A percentile compares a stretch with the other conserved stretches of the same genome.
Conservation (phyloP, 2,797 vertebrate species). For the Onychomys arenicola region DNA sequence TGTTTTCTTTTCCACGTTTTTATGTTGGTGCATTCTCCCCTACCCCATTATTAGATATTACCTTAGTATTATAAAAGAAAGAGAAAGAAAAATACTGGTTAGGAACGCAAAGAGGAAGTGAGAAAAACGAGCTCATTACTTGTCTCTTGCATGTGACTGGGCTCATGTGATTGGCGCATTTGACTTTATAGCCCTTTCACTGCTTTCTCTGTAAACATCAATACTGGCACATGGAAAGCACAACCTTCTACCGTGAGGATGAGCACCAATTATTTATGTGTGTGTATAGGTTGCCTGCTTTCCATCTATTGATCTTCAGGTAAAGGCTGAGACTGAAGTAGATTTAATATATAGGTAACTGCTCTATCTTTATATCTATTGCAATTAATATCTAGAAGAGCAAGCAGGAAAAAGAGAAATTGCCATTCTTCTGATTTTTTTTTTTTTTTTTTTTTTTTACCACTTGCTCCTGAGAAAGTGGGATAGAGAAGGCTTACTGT, state of each 20-base stretch:
- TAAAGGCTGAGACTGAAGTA: slow-evolving; percentile 31
- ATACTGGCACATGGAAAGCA: slow-evolving; percentile 57
- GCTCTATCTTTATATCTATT: slow-evolving; percentile 16
- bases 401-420: slow-evolving; percentile 42
- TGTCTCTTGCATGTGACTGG: slow-evolving; percentile 18
- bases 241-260: background rate
- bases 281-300: background rate
- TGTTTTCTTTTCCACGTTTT: slow-evolving; percentile 46
- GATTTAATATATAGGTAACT: slow-evolving; percentile 30
- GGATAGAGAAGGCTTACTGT: slow-evolving; percentile 27
- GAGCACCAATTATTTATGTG: slow-evolving; percentile 70
- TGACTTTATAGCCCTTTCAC: slow-evolving; percentile 55
- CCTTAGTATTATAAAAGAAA: slow-evolving; percentile 36
- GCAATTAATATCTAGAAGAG: slow-evolving; percentile 61
- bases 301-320: slow-evolving; percentile 58
- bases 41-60: slow-evolving; percentile 52
- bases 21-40: background rate
- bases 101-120: background rate
- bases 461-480: slow-evolving; percentile 16
- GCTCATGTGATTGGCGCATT: background rate
- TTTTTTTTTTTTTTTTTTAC: slow-evolving; percentile 61
- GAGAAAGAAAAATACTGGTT: background rate
- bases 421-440: slow-evolving; percentile 39
- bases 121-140: slow-evolving; percentile 55
- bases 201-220: slow-evolving; percentile 57